phyloP scores from a whole-genome alignment of 2,113 vertebrate genomes.

The Cyanistes caeruleus region DNA sequence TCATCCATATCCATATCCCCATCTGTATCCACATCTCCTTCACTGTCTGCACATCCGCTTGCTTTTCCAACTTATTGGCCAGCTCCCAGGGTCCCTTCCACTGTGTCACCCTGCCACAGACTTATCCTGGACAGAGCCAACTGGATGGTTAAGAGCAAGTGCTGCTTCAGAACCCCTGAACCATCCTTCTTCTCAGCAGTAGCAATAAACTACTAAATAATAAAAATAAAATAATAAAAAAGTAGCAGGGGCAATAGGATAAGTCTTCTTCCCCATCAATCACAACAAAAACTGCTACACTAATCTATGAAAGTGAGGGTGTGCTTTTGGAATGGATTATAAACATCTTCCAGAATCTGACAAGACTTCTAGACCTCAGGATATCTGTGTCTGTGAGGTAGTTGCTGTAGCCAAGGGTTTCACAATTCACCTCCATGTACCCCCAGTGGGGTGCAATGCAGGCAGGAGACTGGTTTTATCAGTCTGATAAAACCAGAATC shows the following conservation, averaged over 20 bases:
- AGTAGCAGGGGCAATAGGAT: neutral
- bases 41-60: neutral
- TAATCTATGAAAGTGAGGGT: neutral
- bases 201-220: no score
- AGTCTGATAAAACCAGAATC: neutral
- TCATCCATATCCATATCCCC: neutral
- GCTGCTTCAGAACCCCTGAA: neutral
- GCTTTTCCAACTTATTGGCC: rapidly evolving
- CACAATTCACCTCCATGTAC: neutral
- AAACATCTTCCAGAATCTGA: neutral
- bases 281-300: neutral
- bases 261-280: neutral
- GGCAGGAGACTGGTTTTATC: neutral
- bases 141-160: neutral
- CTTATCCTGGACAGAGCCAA: neutral
- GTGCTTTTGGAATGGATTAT: neutral
- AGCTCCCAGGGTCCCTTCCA: neutral
- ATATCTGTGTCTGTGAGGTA: neutral
- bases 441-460: rapidly evolving
- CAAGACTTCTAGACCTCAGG: neutral
- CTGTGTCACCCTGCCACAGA: neutral
- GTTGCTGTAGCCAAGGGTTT: neutral
- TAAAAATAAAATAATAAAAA: no score
- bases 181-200: neutral
- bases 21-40: neutral